A percentile compares a stretch with the other conserved stretches of the same genome.
Conservation (phyloP, 2,797 vertebrate genomes). For the Eulemur rubriventer region DNA sequence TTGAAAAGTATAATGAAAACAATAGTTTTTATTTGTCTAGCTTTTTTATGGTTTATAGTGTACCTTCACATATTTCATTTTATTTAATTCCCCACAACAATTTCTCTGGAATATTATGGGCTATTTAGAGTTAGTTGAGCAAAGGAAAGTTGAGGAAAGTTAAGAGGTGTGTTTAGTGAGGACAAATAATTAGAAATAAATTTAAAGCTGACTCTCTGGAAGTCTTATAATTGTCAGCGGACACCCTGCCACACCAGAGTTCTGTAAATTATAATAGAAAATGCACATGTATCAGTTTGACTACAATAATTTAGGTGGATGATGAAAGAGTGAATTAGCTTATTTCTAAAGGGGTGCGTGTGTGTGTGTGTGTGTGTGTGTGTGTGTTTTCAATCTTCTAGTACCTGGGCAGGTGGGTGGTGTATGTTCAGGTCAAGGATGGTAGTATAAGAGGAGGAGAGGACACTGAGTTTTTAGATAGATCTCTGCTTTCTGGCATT, state of each 20-base stretch:
- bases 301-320: not conserved
- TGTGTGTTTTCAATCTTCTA: not conserved
- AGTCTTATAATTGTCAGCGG: not conserved
- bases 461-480: not conserved
- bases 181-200: not conserved
- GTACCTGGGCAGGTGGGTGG: not conserved
- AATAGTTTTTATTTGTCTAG: not conserved
- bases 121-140: not conserved
- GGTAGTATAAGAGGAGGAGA: not conserved
- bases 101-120: not conserved
- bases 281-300: not conserved
- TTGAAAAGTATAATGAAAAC: not conserved
- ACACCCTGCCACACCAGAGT: not conserved
- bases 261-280: slow-evolving; percentile 6
- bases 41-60: not conserved
- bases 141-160: not conserved
- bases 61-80: not conserved
- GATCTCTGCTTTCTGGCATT: not conserved
- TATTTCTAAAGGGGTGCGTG: not conserved
- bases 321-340: slow-evolving; percentile 15
- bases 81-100: not conserved
- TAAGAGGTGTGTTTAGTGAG: not conserved
- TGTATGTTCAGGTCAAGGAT: not conserved
- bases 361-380: not conserved
- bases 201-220: not conserved